Base-by-base conservation (phyloP, 2,113 vertebrate species). In the Motacilla alba region DNA sequence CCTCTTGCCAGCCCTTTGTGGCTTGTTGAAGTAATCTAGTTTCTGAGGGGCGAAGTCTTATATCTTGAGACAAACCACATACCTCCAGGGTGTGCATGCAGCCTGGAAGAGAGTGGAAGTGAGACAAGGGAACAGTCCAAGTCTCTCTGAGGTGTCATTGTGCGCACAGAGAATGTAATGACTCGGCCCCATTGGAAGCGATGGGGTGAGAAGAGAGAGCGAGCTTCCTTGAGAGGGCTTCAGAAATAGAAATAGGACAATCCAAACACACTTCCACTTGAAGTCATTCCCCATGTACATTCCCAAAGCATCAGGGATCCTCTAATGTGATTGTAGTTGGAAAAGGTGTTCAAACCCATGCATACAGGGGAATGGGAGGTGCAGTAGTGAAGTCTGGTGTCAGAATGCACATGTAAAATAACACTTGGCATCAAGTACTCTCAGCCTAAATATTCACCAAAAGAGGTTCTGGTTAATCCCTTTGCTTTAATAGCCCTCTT, bases 41-140 rank as follows among this genome's bases (percentile, higher is more conserved):
- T 93, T 81, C 80, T 84, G 94, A 97, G 94, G 67, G 92, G 78
- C 96, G 64, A 96, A 89, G 92, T 95, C 95, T 97, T 96, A 96
- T 96, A 90, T 97, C 97, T 96, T 96, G 66, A 96, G 97, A 97
- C 96, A 97, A 96, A 97, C 82, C 93, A 92, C 91, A 97, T 97
- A 95, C 96, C 97, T 97, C 94, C 94, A 95, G 96, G 96, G 95
- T 87, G 83, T 93, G 91, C 95, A 97, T 93, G 96, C 93, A 95
- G 89, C 74, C 94, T 97, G 76, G 95, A 84, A 96, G 46, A 97
- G 84, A 94, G 91, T 90, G 89, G 93, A 96, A 94, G 94, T 90
- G 95, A 97, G 96, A 96, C 96, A 93, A 93, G 96, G 75, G 96
- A 96, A 82, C 92, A 94, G 91, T 74, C 87, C 88, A 72, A 96